These are phyloP conservation scores for Ptychodera flava DNA, from an alignment of 35 echinoderm and acorn worm species.

Conservation along the genomic window DNA sequence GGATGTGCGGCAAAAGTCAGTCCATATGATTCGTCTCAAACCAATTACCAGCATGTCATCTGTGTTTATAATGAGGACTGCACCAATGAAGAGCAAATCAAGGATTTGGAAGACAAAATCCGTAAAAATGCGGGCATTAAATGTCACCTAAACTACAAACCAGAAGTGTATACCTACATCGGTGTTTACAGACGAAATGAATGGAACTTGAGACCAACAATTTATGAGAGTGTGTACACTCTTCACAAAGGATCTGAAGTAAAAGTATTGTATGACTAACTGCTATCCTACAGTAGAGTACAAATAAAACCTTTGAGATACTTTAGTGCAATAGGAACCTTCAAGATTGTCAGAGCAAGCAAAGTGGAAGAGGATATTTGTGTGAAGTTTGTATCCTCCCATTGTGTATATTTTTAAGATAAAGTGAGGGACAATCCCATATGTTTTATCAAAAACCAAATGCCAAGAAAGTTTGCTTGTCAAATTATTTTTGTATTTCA, in stretches of 20 bases:
- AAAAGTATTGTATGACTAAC: no score
- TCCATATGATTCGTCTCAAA: neutral
- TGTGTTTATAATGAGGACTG: slow-evolving; percentile 40
- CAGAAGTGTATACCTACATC: slow-evolving; percentile 36
- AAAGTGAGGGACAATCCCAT: no score
- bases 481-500: no score
- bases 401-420: no score
- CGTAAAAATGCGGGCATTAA: slow-evolving; percentile 16
- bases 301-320: no score
- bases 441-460: no score
- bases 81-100: slow-evolving; percentile 17
- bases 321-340: no score
- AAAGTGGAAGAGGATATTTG: no score
- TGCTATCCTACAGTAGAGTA: no score
- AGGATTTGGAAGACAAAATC: slow-evolving; percentile 12
- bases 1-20: slow-evolving; percentile 28
- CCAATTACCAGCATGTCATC: slow-evolving; percentile 6
- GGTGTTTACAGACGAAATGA: slow-evolving; percentile 36
- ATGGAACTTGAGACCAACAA: slow-evolving; percentile 29
- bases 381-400: no score
- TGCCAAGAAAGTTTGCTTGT: no score
- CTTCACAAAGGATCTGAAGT: neutral
- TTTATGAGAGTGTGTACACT: slow-evolving; percentile 22
- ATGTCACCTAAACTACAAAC: slow-evolving; percentile 27
- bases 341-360: no score